Evolutionary conservation across 2,888 invertebrate species (phyloP).

Genomic region (Hemithea aestivaria): DNA sequence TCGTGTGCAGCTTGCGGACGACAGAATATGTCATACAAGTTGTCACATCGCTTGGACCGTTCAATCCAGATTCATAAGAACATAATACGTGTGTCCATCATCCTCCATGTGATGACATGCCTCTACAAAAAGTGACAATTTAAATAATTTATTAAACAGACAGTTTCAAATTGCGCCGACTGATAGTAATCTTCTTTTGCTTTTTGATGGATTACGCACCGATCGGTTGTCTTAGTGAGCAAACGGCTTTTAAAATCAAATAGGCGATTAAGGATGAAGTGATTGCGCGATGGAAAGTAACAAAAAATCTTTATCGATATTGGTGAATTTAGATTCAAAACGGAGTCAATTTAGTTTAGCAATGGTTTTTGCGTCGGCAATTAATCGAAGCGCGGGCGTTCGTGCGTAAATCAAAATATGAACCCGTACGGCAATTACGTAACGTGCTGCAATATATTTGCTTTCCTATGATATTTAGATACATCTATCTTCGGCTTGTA

Average conservation of each 20-base stretch:
- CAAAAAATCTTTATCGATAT: constrained; percentile 16
- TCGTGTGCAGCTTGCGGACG: constrained; percentile 23
- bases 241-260: constrained; percentile 13
- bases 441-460: constrained; percentile 24
- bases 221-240: constrained; percentile 5
- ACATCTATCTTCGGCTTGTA: constrained; percentile 37
- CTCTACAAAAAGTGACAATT: constrained; percentile 15
- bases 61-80: constrained; percentile 37
- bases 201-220: constrained; percentile 35
- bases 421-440: constrained; percentile 38
- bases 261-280: constrained; percentile 10
- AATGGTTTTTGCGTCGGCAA: constrained; percentile 29
- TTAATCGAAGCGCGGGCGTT: constrained; percentile 34
- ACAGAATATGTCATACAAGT: constrained; percentile 29
- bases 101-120: constrained; percentile 28
- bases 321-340: constrained; percentile 27
- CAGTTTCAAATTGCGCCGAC: constrained; percentile 27
- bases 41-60: constrained; percentile 24
- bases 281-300: constrained; percentile 14
- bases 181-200: constrained; percentile 32
- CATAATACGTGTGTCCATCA: constrained; percentile 32
- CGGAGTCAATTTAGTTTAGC: constrained; percentile 30
- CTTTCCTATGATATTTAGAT: constrained; percentile 37
- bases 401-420: constrained; percentile 53
- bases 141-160: constrained; percentile 33